A percentile compares a stretch with the other conserved stretches of the same genome.
phyloP scores from a whole-genome alignment of 2,888 invertebrate genomes.

The Xestia rhomboidea region DNA sequence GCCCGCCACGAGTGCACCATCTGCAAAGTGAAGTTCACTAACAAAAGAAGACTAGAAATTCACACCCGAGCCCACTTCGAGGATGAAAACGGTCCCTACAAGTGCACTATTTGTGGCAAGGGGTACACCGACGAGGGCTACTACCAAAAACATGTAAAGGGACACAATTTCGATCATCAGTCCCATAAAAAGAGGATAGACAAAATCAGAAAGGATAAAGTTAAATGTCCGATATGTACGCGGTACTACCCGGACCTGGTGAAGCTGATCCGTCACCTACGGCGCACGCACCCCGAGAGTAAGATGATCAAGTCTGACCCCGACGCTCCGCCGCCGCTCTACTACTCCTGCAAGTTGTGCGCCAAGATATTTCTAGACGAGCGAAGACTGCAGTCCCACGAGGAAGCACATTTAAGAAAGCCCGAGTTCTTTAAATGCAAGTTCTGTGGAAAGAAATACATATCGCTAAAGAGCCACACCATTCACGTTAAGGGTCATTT shows the following conservation, averaged over 20 bases:
- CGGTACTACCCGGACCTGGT: constrained; percentile 84
- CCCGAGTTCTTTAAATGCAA: constrained; percentile 87
- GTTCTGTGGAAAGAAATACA: constrained; percentile 86
- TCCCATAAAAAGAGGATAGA: constrained; percentile 84
- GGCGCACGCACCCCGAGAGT: constrained; percentile 86
- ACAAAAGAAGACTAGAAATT: constrained; percentile 85
- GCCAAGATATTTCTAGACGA: constrained; percentile 86
- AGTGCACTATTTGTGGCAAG: constrained; percentile 89
- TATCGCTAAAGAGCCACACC: constrained; percentile 84
- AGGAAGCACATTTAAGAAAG: constrained; percentile 84
- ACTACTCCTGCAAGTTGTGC: constrained; percentile 86
- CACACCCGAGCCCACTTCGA: constrained; percentile 89
- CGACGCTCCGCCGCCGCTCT: constrained; percentile 83
- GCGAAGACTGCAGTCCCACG: constrained; percentile 80
- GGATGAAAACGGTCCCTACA: constrained; percentile 88
- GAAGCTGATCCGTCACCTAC: constrained; percentile 87
- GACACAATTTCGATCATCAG: constrained; percentile 88
- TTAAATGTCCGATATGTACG: constrained; percentile 87
- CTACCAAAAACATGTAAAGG: constrained; percentile 87
- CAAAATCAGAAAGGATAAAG: constrained; percentile 83
- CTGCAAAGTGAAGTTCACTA: constrained; percentile 87
- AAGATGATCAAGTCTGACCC: constrained; percentile 89
- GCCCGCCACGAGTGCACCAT: constrained; percentile 86
- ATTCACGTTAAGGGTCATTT: constrained; percentile 86
- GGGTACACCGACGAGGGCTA: constrained; percentile 89